A percentile compares a stretch with the other conserved stretches of the same genome.
phyloP scores from a whole-genome alignment of 2,888 invertebrate genomes.

The Ophraella communa region DNA sequence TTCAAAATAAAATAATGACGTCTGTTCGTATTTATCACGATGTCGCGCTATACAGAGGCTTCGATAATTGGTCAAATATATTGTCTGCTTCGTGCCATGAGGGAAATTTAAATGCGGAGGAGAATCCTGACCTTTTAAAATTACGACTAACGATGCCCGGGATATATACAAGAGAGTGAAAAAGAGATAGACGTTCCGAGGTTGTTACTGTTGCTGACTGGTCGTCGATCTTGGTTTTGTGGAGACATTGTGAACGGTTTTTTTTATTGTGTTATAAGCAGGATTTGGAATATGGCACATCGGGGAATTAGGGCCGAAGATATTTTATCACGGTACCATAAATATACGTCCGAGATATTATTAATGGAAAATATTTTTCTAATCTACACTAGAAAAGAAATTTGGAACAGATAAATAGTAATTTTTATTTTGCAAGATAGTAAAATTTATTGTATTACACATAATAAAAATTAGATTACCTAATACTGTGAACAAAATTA shows the following conservation, averaged over 20 bases:
- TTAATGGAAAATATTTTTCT: too few relatives aligned
- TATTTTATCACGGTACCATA: not conserved
- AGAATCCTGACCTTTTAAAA: slow-evolving; percentile 38
- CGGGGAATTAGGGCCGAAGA: not conserved
- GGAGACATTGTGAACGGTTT: not conserved
- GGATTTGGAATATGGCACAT: slow-evolving; percentile 1
- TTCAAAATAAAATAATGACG: slow-evolving; percentile 56
- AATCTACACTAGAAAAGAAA: too few relatives aligned
- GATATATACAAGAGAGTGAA: slow-evolving; percentile 34
- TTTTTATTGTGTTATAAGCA: not conserved
- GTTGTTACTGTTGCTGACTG: slow-evolving; percentile 11
- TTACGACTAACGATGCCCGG: slow-evolving; percentile 36
- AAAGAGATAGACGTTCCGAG: too few relatives aligned
- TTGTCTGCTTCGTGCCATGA: slow-evolving; percentile 52
- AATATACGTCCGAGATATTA: not conserved
- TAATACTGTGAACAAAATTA: too few relatives aligned
- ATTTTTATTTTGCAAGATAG: too few relatives aligned
- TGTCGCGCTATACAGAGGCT: slow-evolving; percentile 48
- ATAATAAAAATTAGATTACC: too few relatives aligned
- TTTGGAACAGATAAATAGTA: too few relatives aligned
- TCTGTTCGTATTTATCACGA: slow-evolving; percentile 56
- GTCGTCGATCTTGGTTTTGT: not conserved
- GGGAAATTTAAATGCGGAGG: slow-evolving; percentile 35
- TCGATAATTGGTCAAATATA: slow-evolving; percentile 59
- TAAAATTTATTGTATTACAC: too few relatives aligned